These are phyloP conservation scores for Ametastegia equiseti DNA, from an alignment of 2,888 invertebrate species.

Conservation along the genomic window DNA sequence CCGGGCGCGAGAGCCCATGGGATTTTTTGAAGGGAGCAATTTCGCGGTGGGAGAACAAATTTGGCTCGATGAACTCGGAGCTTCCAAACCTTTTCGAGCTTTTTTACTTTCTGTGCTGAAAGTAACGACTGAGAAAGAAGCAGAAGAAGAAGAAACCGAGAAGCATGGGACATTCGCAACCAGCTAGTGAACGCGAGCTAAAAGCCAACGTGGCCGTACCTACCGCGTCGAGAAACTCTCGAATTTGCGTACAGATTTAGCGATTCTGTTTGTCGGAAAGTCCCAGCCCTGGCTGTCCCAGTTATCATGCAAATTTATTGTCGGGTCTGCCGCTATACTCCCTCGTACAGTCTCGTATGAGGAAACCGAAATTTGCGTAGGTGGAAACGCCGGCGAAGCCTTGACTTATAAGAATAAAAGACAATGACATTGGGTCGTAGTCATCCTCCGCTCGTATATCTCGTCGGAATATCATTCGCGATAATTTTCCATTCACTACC, in stretches of 20 bases:
- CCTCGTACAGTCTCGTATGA: conserved; percentile 30
- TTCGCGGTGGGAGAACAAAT: conserved; percentile 9
- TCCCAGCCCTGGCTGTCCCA: conserved; percentile 37
- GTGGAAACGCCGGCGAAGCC: conserved; percentile 22
- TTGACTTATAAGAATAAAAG: conserved; percentile 25
- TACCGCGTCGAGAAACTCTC: conserved; percentile 22
- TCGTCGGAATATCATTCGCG: not conserved
- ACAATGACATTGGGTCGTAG: conserved; percentile 11
- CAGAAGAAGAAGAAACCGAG: conserved; percentile 17
- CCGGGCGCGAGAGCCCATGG: not conserved
- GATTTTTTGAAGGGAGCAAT: conserved; percentile 8
- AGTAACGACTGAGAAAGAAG: not conserved
- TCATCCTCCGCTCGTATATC: not conserved
- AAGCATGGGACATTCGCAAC: conserved; percentile 7
- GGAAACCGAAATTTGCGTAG: conserved; percentile 40
- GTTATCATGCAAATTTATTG: conserved; percentile 46
- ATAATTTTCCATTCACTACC: conserved; percentile 8
- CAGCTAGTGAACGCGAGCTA: conserved; percentile 6
- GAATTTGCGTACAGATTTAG: conserved; percentile 47
- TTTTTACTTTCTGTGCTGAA: not conserved
- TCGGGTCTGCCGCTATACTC: not conserved
- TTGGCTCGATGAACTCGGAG: conserved; percentile 1
- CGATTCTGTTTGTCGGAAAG: conserved; percentile 46
- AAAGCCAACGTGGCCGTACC: not conserved
- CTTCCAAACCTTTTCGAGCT: conserved; percentile 29